Percentiles rank a stretch among this genome's conserved stretches.
Conservation (phyloP, 2,113 vertebrate genomes). For the Erythrocebus patas region DNA sequence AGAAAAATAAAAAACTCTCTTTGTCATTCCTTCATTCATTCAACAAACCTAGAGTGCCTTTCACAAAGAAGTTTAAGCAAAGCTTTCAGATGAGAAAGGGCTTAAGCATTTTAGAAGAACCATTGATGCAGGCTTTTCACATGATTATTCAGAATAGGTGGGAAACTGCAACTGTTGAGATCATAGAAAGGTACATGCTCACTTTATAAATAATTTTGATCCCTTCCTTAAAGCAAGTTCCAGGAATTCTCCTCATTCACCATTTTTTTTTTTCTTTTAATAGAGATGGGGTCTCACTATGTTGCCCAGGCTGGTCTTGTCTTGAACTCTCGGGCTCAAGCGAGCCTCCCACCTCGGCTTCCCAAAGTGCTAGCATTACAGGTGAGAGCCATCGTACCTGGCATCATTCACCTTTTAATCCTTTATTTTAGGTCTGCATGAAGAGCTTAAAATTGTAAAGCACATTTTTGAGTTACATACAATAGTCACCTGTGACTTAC, state of each 20-base stretch:
- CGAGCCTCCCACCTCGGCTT: too few species aligned
- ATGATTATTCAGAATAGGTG: not conserved
- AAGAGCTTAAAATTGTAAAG: not conserved
- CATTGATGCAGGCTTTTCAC: not conserved
- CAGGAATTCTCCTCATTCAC: not conserved
- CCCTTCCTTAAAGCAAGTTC: not conserved
- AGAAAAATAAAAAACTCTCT: not conserved
- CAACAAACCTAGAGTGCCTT: not conserved
- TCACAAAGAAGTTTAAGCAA: not conserved
- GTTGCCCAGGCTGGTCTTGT: too few species aligned
- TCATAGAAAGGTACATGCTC: not conserved
- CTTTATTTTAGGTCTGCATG: not conserved
- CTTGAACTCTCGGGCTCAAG: too few species aligned
- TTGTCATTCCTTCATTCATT: constrained; percentile 8
- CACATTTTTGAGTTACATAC: not conserved
- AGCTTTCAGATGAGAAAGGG: not conserved
- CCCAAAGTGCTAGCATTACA: too few species aligned
- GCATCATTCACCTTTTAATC: not conserved
- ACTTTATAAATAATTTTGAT: not conserved
- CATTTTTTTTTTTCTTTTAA: too few species aligned
- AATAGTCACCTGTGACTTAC: not conserved
- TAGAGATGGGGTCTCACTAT: too few species aligned
- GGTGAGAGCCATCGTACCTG: too few species aligned
- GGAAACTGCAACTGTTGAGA: not conserved
- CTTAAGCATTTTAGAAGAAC: not conserved